Evolutionary conservation across 2,888 invertebrate genomes (phyloP).

Genomic region (Nemurella pictetii): DNA sequence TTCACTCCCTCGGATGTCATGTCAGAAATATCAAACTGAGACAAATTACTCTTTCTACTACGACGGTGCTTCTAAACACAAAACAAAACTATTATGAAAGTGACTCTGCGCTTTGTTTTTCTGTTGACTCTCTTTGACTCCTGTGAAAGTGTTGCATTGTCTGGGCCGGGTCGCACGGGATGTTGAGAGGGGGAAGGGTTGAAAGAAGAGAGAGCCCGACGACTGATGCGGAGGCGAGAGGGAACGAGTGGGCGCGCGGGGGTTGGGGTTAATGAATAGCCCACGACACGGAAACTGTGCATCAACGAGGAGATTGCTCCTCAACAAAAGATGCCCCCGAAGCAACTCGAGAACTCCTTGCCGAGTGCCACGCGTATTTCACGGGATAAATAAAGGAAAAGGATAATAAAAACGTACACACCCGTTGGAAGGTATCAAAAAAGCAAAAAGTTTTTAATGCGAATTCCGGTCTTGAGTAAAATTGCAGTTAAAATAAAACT

Average conservation of each 20-base stretch:
- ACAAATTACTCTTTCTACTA: neutral
- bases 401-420: neutral
- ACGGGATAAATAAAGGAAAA: neutral
- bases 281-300: conserved; percentile 27
- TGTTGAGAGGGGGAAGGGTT: neutral
- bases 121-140: neutral
- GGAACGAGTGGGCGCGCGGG: neutral
- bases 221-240: neutral
- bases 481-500: neutral
- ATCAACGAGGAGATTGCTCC: conserved; percentile 25
- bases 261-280: conserved; percentile 26
- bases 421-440: neutral
- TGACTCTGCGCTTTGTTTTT: neutral
- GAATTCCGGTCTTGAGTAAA: neutral
- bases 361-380: conserved; percentile 1
- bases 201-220: neutral
- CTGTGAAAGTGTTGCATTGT: neutral
- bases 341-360: neutral
- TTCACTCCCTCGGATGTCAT: neutral
- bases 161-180: neutral
- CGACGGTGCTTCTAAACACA: neutral
- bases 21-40: neutral
- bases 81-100: neutral
- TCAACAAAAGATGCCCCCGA: conserved; percentile 15
- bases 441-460: neutral